A percentile compares a stretch with the other conserved stretches of the same genome.
Evolutionary conservation across 2,888 invertebrate species (phyloP).

Genomic region (Drosophila subquinaria): DNA sequence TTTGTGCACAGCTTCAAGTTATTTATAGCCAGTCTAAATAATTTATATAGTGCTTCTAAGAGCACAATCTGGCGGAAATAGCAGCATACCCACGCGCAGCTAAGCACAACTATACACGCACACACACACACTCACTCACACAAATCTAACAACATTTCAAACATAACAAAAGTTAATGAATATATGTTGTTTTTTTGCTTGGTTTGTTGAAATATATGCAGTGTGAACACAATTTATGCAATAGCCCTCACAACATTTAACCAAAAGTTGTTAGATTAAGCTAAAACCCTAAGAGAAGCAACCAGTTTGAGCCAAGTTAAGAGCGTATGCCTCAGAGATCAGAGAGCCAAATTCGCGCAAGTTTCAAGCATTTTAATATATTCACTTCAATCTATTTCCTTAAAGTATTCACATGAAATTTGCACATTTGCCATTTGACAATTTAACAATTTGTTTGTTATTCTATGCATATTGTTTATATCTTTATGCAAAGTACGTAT

Average conservation of each 20-base stretch:
- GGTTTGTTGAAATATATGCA: slow-evolving; percentile 30
- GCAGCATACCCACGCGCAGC: slow-evolving; percentile 31
- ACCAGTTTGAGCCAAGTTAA: slow-evolving; percentile 37
- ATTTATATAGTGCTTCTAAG: slow-evolving; percentile 23
- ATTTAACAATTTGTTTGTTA: background rate
- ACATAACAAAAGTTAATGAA: slow-evolving; percentile 11
- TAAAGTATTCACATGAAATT: slow-evolving; percentile 41
- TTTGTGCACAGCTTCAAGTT: slow-evolving; percentile 19
- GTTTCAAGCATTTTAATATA: slow-evolving; percentile 27
- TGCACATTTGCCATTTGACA: slow-evolving; percentile 25
- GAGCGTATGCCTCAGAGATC: slow-evolving; percentile 29
- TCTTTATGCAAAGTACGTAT: slow-evolving; percentile 28
- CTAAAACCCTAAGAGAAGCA: slow-evolving; percentile 41
- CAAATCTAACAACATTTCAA: slow-evolving; percentile 1
- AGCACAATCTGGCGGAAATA: slow-evolving; percentile 32
- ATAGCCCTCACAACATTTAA: slow-evolving; percentile 26
- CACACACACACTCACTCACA: slow-evolving; percentile 10
- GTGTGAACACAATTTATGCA: slow-evolving; percentile 46
- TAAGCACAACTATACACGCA: slow-evolving; percentile 28
- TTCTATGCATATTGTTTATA: slow-evolving; percentile 30
- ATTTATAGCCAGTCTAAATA: slow-evolving; percentile 27
- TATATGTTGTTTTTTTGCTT: slow-evolving; percentile 1
- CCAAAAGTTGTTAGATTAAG: slow-evolving; percentile 35
- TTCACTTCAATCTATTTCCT: slow-evolving; percentile 16
- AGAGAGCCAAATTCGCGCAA: slow-evolving; percentile 36